Conservation (phyloP, 2,888 invertebrate species). For the Cartodere bifasciata region DNA sequence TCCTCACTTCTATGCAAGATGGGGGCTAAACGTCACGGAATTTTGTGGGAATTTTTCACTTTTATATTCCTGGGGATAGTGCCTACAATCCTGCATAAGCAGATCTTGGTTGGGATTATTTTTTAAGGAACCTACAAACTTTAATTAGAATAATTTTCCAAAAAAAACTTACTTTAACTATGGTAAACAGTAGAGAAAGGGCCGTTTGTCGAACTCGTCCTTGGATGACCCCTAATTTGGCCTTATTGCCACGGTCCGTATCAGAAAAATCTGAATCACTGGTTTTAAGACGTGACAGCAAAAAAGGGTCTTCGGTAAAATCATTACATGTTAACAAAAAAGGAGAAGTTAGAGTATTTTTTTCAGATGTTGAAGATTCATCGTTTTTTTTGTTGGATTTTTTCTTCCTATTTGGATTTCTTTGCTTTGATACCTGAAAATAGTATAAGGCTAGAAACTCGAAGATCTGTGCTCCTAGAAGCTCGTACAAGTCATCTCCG, state of each 20-base stretch:
- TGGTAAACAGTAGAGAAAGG: conserved; percentile 43
- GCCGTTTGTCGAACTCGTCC: conserved; percentile 57
- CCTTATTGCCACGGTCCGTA: conserved; percentile 38
- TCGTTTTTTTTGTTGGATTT: conserved; percentile 16
- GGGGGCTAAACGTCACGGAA: too few species aligned
- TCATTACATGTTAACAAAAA: not conserved
- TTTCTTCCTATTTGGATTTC: conserved; percentile 20
- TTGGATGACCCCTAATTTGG: conserved; percentile 30
- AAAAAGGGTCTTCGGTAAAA: not conserved
- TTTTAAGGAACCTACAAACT: too few species aligned
- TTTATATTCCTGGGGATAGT: too few species aligned
- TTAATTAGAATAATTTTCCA: too few species aligned
- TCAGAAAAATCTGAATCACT: conserved; percentile 60
- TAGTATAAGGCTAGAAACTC: conserved; percentile 1
- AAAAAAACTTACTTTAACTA: conserved; percentile 39
- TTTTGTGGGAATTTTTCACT: too few species aligned
- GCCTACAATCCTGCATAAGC: too few species aligned
- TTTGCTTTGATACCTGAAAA: conserved; percentile 23
- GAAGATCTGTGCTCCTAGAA: too few species aligned
- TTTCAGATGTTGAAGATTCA: conserved; percentile 3
- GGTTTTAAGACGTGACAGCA: conserved; percentile 30
- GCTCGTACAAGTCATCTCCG: too few species aligned
- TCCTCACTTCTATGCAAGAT: too few species aligned
- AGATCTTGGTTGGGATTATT: too few species aligned
- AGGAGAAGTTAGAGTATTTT: conserved; percentile 1